These are phyloP conservation scores for Cyclophora albipunctata DNA, from an alignment of 2,888 invertebrate species.

Conservation along the genomic window DNA sequence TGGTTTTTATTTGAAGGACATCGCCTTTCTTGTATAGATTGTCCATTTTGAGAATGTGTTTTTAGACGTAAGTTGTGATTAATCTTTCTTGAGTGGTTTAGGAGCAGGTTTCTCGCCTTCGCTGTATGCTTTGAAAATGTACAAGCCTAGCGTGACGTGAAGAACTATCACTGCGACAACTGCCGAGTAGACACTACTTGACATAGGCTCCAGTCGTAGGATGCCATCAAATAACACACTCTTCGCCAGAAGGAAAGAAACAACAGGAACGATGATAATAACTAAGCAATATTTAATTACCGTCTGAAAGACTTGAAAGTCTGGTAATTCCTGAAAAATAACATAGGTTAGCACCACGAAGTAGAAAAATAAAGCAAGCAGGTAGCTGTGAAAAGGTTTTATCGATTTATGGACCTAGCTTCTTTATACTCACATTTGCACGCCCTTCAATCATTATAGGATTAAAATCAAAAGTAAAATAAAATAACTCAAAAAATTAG, in stretches of 20 bases:
- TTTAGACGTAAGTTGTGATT: conserved; percentile 21
- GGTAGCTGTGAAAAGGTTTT: background rate
- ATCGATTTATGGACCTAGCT: too few species aligned
- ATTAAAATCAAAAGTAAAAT: conserved; percentile 36
- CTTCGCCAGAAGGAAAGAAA: conserved; percentile 83
- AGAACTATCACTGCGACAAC: conserved; percentile 83
- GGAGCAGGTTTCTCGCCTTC: conserved; percentile 54
- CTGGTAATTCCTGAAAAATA: conserved; percentile 77
- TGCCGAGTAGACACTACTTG: conserved; percentile 87
- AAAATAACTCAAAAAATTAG: conserved; percentile 20
- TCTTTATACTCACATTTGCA: conserved; percentile 58
- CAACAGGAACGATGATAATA: conserved; percentile 84
- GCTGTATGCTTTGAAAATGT: conserved; percentile 86
- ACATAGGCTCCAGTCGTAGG: conserved; percentile 66
- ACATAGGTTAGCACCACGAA: conserved; percentile 3
- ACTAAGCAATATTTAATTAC: conserved; percentile 85
- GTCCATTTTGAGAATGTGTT: conserved; percentile 49
- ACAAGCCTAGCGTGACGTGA: conserved; percentile 84
- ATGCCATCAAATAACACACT: conserved; percentile 81
- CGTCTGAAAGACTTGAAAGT: conserved; percentile 82
- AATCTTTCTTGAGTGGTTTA: conserved; percentile 66
- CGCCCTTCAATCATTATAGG: conserved; percentile 72
- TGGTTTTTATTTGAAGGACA: conserved; percentile 63
- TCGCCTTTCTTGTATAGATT: conserved; percentile 66
- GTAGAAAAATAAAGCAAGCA: background rate